phyloP scores from a whole-genome alignment of 2,797 vertebrate species.

The Xiphorhynchus erythropygius region DNA sequence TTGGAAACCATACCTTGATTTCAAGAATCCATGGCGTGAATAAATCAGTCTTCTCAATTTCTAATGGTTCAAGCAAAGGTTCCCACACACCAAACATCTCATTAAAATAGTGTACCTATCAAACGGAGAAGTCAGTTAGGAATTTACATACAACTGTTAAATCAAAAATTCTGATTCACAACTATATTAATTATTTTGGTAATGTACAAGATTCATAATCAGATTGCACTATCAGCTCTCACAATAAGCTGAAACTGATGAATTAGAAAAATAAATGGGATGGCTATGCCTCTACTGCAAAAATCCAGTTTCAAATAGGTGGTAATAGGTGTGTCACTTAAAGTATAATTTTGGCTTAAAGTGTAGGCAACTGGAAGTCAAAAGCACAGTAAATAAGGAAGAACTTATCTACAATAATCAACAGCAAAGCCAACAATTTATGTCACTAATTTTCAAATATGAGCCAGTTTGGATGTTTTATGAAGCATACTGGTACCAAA shows the following conservation, averaged over 20 bases:
- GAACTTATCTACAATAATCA: not conserved
- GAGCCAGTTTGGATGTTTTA: not conserved
- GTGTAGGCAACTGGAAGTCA: not conserved
- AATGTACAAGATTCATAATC: not conserved
- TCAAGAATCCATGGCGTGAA: constrained; percentile 92
- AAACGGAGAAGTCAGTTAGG: not conserved
- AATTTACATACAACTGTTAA: not conserved
- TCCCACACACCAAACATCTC: constrained; percentile 97
- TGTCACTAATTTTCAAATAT: not conserved
- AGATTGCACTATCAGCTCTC: not conserved
- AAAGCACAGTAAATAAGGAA: not conserved
- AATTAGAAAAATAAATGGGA: not conserved
- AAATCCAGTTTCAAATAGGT: not conserved
- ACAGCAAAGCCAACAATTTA: not conserved
- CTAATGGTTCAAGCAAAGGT: constrained; percentile 93
- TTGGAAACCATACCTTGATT: constrained; percentile 82
- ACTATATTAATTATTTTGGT: not conserved
- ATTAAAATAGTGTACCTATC: constrained; percentile 93
- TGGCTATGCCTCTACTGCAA: not conserved
- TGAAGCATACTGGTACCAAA: not conserved
- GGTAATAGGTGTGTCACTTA: not conserved
- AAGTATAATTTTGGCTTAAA: not conserved
- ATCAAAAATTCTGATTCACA: not conserved
- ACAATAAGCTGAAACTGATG: not conserved
- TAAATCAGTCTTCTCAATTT: constrained; percentile 87